phyloP scores from a whole-genome alignment of 2,797 vertebrate species.

The Chlorospingus semifuscus region DNA sequence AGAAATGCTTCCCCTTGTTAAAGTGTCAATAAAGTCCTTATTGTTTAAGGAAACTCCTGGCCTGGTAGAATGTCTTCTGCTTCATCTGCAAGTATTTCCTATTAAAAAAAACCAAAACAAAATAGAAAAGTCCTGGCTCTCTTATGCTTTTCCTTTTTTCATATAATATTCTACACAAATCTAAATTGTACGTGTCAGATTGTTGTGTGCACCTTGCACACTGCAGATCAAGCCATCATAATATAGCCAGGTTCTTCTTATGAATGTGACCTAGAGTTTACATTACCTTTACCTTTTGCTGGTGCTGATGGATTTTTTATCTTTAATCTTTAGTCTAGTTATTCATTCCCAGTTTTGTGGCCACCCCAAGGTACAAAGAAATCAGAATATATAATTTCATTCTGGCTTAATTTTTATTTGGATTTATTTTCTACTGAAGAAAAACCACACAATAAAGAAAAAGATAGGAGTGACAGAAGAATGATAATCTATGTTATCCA shows the following conservation, averaged over 20 bases:
- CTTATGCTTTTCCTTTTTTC: background rate
- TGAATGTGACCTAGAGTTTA: background rate
- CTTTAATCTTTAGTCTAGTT: background rate
- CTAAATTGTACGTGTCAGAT: background rate
- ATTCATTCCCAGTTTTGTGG: background rate
- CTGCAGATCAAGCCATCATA: background rate
- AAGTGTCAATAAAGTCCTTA: conserved; percentile 66
- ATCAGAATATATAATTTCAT: background rate
- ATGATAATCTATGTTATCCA: background rate
- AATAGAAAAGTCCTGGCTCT: background rate
- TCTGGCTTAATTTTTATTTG: background rate
- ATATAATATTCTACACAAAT: background rate
- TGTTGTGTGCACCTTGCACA: background rate
- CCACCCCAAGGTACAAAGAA: background rate
- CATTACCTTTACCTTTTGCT: background rate
- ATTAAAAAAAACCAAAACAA: background rate
- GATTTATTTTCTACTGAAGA: background rate
- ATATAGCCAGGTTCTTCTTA: background rate
- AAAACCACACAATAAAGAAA: background rate
- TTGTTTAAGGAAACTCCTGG: conserved; percentile 63
- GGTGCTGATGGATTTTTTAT: background rate
- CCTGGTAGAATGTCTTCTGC: background rate
- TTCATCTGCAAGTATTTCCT: conserved; percentile 18
- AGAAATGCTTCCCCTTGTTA: conserved; percentile 48
- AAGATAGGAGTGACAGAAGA: background rate